Conservation (phyloP, 2,113 vertebrate genomes). For the Barnardius zonarius region DNA sequence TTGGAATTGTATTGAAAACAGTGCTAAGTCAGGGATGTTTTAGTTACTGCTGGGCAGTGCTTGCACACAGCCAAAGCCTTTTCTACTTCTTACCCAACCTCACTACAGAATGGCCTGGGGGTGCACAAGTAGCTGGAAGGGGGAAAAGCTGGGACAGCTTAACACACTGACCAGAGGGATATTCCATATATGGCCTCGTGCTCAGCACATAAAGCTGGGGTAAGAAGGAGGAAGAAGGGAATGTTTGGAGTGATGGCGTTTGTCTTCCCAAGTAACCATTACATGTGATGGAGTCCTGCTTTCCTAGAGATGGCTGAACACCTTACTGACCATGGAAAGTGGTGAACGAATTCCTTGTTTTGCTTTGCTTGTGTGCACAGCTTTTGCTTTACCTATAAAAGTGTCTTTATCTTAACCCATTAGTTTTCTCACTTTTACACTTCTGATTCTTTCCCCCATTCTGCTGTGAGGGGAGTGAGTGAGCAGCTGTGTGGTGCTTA, state of each 20-base stretch:
- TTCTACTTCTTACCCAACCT: background rate
- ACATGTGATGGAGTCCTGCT: background rate
- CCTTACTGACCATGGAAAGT: background rate
- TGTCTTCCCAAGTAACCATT: background rate
- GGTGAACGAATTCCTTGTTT: background rate
- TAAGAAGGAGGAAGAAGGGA: background rate
- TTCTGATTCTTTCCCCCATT: too few relatives aligned
- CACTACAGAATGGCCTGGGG: background rate
- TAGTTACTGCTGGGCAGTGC: background rate
- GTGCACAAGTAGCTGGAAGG: background rate
- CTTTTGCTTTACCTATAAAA: background rate
- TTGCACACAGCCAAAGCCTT: background rate
- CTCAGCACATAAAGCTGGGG: background rate
- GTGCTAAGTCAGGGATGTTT: background rate
- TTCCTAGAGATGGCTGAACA: background rate
- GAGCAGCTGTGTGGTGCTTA: too few relatives aligned
- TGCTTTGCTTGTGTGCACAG: background rate
- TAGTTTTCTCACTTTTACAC: too few relatives aligned
- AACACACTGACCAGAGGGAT: background rate
- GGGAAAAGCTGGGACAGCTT: background rate
- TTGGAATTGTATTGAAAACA: background rate
- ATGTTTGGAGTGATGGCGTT: background rate
- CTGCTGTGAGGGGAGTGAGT: too few relatives aligned
- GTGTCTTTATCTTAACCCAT: background rate
- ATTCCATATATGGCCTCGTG: background rate